Conservation (phyloP, 2,888 invertebrate species). For the Cabera pusaria region DNA sequence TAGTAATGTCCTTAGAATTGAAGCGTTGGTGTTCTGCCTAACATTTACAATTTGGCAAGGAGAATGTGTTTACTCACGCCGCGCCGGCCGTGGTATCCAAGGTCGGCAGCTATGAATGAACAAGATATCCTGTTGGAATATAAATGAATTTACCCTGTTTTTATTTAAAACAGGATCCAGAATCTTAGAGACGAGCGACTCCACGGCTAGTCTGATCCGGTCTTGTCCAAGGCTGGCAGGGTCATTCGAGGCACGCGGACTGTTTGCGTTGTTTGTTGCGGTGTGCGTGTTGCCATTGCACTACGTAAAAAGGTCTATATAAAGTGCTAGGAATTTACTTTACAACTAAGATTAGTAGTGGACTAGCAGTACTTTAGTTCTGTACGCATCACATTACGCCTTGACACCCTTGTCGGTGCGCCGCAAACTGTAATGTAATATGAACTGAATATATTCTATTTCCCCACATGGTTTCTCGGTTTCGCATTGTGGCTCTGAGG, state of each 20-base stretch:
- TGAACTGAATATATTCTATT: conserved; percentile 50
- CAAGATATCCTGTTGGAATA: conserved; percentile 28
- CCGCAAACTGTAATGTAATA: conserved; percentile 58
- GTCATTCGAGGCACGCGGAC: conserved; percentile 7
- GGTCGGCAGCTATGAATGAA: conserved; percentile 55
- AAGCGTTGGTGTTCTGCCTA: conserved; percentile 21
- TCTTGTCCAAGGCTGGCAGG: conserved; percentile 19
- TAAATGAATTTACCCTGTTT: conserved; percentile 11
- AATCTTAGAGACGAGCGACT: conserved; percentile 9
- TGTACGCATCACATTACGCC: conserved; percentile 53
- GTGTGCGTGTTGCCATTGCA: no score
- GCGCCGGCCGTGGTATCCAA: conserved; percentile 40
- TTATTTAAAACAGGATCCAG: conserved; percentile 21
- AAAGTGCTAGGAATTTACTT: no score
- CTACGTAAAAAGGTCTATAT: no score
- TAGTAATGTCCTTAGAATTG: conserved; percentile 16
- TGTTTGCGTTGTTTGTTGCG: no score
- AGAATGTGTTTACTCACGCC: conserved; percentile 56
- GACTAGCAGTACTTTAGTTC: conserved; percentile 11
- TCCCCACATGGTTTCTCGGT: conserved; percentile 47
- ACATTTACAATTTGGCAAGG: conserved; percentile 48
- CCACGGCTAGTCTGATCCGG: conserved; percentile 16
- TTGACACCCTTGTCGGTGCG: conserved; percentile 59
- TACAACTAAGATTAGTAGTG: no score
- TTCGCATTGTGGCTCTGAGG: conserved; percentile 24